Conservation (phyloP, 1,140 invertebrate genomes). For the Scaptomyza graminum region DNA sequence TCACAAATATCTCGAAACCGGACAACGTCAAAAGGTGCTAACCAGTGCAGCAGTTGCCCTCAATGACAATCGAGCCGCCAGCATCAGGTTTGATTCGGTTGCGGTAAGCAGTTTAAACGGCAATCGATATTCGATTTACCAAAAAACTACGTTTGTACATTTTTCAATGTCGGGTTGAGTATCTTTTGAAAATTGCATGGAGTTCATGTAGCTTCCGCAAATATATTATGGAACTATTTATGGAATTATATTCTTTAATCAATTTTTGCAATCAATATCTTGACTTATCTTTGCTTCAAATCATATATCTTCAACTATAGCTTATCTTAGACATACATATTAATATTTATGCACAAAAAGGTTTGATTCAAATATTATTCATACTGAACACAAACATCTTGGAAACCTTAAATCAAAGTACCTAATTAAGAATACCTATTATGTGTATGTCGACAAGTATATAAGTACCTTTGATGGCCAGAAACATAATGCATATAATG, state of each 20-base stretch:
- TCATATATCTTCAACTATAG: not conserved
- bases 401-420: too few relatives aligned
- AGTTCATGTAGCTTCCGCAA: too few relatives aligned
- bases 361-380: too few relatives aligned
- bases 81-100: slow-evolving; percentile 51
- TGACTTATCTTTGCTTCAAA: slow-evolving; percentile 1
- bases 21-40: slow-evolving; percentile 56
- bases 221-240: too few relatives aligned
- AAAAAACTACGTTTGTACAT: not conserved
- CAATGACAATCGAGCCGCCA: slow-evolving; percentile 42
- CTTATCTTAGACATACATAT: slow-evolving; percentile 17
- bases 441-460: too few relatives aligned
- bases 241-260: too few relatives aligned
- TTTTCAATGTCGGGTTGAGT: not conserved
- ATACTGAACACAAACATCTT: too few relatives aligned
- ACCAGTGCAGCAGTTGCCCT: slow-evolving; percentile 43
- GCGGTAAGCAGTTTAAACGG: not conserved
- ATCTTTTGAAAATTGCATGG: not conserved
- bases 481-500: too few relatives aligned
- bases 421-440: not conserved
- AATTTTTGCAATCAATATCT: not conserved
- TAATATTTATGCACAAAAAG: too few relatives aligned
- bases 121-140: not conserved
- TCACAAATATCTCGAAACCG: not conserved
- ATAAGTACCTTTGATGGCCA: too few relatives aligned